phyloP scores from a whole-genome alignment of 1,140 invertebrate genomes.

The Aphidius gifuensis region DNA sequence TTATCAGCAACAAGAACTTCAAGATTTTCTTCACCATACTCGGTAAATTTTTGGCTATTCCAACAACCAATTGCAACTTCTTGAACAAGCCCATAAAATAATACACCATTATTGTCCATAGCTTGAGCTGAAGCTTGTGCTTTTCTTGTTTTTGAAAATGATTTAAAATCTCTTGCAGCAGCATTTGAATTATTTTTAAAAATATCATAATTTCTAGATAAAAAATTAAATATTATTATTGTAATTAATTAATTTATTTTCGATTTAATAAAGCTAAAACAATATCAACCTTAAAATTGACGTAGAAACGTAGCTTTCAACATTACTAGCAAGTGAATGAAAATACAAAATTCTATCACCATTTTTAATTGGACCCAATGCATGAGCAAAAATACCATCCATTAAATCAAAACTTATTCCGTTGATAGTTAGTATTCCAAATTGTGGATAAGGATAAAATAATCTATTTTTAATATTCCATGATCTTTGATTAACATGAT shows the following conservation, averaged over 20 bases:
- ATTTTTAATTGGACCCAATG: constrained; percentile 58
- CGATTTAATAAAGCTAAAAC: constrained; percentile 21
- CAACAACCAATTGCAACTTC: constrained; percentile 61
- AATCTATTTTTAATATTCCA: constrained; percentile 69
- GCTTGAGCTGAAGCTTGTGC: constrained; percentile 59
- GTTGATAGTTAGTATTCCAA: constrained; percentile 66
- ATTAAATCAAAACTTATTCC: constrained; percentile 69
- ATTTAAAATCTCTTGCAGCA: constrained; percentile 50
- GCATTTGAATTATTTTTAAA: constrained; percentile 49
- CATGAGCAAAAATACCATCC: constrained; percentile 71
- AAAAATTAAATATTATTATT: constrained; percentile 12
- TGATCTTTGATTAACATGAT: constrained; percentile 57
- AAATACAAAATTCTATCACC: constrained; percentile 68
- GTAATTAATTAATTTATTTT: background rate
- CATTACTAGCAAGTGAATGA: constrained; percentile 69
- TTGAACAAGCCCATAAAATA: constrained; percentile 60
- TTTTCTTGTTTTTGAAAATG: constrained; percentile 50
- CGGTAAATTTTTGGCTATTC: constrained; percentile 53
- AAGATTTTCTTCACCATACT: constrained; percentile 38
- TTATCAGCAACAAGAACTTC: constrained; percentile 54
- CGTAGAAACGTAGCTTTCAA: constrained; percentile 67
- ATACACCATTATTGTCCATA: constrained; percentile 58
- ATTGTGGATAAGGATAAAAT: constrained; percentile 68
- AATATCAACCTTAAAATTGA: constrained; percentile 52
- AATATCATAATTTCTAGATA: constrained; percentile 54